Evolutionary conservation across 2,888 invertebrate genomes (phyloP), one percentile per base, ranked within the genome.

Genomic region (Apoda limacodes): DNA sequence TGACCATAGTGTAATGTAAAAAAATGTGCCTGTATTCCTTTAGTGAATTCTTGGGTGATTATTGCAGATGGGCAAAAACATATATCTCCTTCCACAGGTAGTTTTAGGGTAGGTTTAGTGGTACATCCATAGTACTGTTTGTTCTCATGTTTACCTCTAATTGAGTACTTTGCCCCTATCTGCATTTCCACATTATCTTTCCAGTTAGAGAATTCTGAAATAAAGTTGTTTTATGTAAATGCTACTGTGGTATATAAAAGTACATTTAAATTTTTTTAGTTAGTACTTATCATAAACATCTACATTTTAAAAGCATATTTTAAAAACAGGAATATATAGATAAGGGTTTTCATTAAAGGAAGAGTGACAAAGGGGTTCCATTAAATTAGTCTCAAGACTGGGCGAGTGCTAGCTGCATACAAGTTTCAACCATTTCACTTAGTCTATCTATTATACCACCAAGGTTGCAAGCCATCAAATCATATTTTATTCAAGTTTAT

Each of bases 121-220:
- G 52, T 50, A 3, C 74, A 72, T 12, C 63, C 62, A 32, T 58
- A 61, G 2, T 51, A 48, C 11, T 57, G 51, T 37, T 52, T 61
- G 0, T 39, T 22, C 7, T 40, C 45, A 5, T 46, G 40, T 9
- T 53, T 52, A n/a, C 50, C 55, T 2, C 61, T 45, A 42, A 14
- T 44, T 48, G 1, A 59, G 32, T 0, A 45, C 13, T 49, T 52
- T 0, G 43, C 40, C 2, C 40, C 42, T 0, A 52, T 52, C 25
- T 57, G 46, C 0, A 31, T 21, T 27, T 71, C 60, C 44, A 68
- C 43, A 2, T 58, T 45, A 1, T 30, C 22, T 37, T 62, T 67
- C 74, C 74, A 75, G 1, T 37, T 22, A 1, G 31, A 37, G 15
- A 66, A 71, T 36, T 65, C 75, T 75, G 66, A 19, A 65, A 68